A percentile compares a stretch with the other conserved stretches of the same genome.
Evolutionary conservation across 2,797 vertebrate species (phyloP).

Genomic region (Paedocypris micromegethes): DNA sequence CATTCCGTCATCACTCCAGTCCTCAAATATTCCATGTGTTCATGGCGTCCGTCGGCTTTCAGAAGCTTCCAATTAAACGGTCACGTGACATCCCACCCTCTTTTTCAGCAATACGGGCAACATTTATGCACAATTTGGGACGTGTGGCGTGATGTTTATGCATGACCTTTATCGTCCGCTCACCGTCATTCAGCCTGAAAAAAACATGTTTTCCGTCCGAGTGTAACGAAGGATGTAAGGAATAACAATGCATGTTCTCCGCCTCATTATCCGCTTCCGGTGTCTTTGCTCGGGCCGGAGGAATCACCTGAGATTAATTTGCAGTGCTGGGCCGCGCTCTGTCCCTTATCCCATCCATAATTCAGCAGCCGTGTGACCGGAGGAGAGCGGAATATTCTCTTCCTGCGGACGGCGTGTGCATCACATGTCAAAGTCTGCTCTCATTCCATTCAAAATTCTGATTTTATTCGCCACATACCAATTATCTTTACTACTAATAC

Average conservation of each 20-base stretch:
- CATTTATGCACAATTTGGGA: neutral
- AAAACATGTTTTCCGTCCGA: neutral
- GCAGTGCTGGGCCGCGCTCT: constrained; percentile 57
- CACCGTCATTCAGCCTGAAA: neutral
- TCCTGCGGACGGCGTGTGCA: constrained; percentile 51
- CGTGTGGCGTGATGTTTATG: neutral
- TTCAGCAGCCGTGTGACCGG: constrained; percentile 59
- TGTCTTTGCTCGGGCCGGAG: constrained; percentile 45
- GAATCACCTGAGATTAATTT: constrained; percentile 61
- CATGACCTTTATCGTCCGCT: constrained; percentile 5
- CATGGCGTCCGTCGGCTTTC: no score
- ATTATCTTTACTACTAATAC: no score
- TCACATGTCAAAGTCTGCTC: constrained; percentile 57
- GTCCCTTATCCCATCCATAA: constrained; percentile 65
- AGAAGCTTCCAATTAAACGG: no score
- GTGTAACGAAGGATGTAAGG: neutral
- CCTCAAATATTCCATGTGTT: no score
- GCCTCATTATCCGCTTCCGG: constrained; percentile 33
- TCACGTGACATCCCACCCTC: constrained; percentile 1
- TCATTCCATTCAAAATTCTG: constrained; percentile 30
- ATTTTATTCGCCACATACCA: no score
- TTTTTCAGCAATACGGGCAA: constrained; percentile 5
- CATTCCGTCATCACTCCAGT: no score
- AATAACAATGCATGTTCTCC: constrained; percentile 1
- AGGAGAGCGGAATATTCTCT: constrained; percentile 71